These are phyloP conservation scores for Leptodirus hochenwartii DNA, from an alignment of 2,888 invertebrate species.

Conservation along the genomic window DNA sequence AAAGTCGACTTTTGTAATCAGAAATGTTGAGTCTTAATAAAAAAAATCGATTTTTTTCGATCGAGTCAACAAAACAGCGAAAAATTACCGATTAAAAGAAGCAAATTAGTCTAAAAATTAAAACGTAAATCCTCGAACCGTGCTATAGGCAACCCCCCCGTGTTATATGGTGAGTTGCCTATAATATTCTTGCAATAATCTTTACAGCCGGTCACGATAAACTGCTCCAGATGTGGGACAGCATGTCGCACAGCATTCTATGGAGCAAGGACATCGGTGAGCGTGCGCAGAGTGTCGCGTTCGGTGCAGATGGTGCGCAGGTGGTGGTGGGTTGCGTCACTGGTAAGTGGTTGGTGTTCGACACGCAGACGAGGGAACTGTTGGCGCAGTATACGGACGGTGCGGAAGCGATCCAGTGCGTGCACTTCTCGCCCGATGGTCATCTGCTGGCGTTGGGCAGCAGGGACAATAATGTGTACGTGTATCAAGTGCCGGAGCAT, in stretches of 20 bases:
- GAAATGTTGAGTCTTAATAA: no score
- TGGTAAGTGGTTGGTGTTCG: constrained; percentile 72
- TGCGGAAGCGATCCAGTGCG: constrained; percentile 47
- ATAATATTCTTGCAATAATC: no score
- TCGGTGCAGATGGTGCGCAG: constrained; percentile 57
- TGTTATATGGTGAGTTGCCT: no score
- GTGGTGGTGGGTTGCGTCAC: constrained; percentile 60
- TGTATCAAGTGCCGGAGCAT: constrained; percentile 70
- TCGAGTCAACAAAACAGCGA: no score
- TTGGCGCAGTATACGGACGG: constrained; percentile 53
- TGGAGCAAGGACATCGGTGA: constrained; percentile 87
- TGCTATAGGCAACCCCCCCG: no score
- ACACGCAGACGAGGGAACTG: constrained; percentile 57
- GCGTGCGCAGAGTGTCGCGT: constrained; percentile 64
- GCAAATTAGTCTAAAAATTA: no score
- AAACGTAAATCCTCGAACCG: no score
- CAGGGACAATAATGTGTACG: constrained; percentile 75
- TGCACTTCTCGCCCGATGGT: constrained; percentile 65
- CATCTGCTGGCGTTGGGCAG: constrained; percentile 68
- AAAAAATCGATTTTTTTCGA: no score
- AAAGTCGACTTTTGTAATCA: no score
- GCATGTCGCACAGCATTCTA: constrained; percentile 65
- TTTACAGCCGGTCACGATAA: constrained; percentile 70
- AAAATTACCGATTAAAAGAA: no score
- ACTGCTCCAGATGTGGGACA: constrained; percentile 75